These are phyloP conservation scores for Indicator maculatus DNA, from an alignment of 2,113 vertebrate genomes.

Conservation along the genomic window DNA sequence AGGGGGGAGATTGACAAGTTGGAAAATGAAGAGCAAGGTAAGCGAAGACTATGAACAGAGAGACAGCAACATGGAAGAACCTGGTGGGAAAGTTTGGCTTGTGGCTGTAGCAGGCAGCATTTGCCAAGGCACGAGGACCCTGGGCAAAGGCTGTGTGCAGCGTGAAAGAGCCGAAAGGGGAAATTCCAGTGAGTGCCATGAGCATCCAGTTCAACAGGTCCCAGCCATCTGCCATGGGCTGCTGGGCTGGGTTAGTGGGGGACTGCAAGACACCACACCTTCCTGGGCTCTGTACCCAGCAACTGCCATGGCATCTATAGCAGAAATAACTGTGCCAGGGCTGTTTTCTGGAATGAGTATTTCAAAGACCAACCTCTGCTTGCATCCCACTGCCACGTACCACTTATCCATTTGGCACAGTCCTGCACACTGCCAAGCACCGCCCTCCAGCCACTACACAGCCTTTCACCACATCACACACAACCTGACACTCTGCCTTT, in stretches of 20 bases:
- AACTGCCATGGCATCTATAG: neutral
- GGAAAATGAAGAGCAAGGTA: neutral
- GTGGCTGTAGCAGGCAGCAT: neutral
- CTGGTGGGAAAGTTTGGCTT: neutral
- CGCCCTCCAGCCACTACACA: neutral
- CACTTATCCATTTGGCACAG: neutral
- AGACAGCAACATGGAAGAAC: neutral
- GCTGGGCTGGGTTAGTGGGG: neutral
- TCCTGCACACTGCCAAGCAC: neutral
- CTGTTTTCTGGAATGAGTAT: neutral
- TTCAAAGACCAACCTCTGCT: neutral
- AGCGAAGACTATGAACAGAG: neutral
- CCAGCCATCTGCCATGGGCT: accelerated
- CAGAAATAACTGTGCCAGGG: neutral
- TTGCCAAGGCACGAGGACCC: neutral
- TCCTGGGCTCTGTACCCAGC: neutral
- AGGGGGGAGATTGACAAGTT: neutral
- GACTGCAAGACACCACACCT: neutral
- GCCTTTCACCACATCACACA: neutral
- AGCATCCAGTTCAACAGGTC: neutral
- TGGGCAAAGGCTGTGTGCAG: neutral
- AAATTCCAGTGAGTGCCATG: neutral
- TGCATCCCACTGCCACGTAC: accelerated
- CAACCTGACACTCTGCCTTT: neutral
- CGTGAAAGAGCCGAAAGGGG: neutral